Conservation (phyloP, 2,888 invertebrate genomes). For the Watsonalla binaria region DNA sequence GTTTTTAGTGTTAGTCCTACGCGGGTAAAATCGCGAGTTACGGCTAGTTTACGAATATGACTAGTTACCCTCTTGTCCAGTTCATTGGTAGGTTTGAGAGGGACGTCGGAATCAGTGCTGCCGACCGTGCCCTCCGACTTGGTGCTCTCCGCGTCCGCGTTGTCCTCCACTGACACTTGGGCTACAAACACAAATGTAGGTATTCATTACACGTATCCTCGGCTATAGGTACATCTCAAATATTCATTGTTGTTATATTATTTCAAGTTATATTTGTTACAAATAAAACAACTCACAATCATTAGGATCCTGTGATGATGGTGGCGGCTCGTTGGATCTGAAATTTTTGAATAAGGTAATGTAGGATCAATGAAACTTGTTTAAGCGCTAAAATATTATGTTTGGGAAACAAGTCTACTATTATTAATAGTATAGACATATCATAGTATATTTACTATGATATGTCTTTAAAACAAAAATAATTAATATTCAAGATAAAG, state of each 20-base stretch:
- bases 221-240: too few species aligned
- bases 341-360: conserved; percentile 9
- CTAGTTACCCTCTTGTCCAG: conserved; percentile 75
- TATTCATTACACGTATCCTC: not conserved
- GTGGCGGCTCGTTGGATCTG: conserved; percentile 45
- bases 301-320: conserved; percentile 46
- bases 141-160: conserved; percentile 86
- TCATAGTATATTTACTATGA: too few species aligned
- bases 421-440: too few species aligned
- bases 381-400: too few species aligned
- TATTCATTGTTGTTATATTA: too few species aligned
- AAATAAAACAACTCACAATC: conserved; percentile 38
- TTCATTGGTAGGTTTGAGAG: conserved; percentile 81
- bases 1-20: too few species aligned
- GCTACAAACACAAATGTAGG: conserved; percentile 22
- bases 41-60: not conserved
- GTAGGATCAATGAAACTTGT: too few species aligned
- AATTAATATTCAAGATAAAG: too few species aligned
- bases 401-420: too few species aligned
- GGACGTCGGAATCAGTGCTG: conserved; percentile 84
- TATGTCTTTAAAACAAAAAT: too few species aligned
- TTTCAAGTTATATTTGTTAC: not conserved
- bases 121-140: conserved; percentile 76
- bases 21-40: too few species aligned
- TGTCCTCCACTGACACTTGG: conserved; percentile 52